Evolutionary conservation across 2,113 vertebrate genomes (phyloP), one percentile per base, ranked within the genome.

Genomic region (Chinchilla lanigera): DNA sequence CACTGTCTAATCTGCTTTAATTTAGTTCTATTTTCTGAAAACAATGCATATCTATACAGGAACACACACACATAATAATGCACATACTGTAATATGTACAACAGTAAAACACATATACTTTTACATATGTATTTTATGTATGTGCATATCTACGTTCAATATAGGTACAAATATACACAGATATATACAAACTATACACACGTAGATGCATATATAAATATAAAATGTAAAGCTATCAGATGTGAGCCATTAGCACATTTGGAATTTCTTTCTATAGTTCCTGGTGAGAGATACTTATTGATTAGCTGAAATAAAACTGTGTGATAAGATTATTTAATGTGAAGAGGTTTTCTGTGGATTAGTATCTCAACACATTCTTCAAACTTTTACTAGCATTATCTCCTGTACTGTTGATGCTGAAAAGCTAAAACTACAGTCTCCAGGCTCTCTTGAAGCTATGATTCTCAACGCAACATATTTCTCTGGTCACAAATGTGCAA

Each of bases 1-100:
- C 24, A 16, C 26, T 0, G 0, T 58, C 33, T 22, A 2, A 2
- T 6, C 44, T 19, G 26, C 38, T 81, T 81, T 69, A 30, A 14
- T 71, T 88, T 35, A 86, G 30, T 60, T 78, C 33, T 28, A 71
- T 71, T 93, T 96, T 88, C 82, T 88, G 50, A 78, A 65, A 87
- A 61, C 9, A 61, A 77, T 7, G 63, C 28, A 73, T 17, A 54
- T 38, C 20, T 44, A 78, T 30, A 71, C 28, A 24, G 73, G 26
- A 26, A 61, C 50, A 14, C 33, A 35, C 16, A 88, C 10, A 65
- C 78, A 38, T 10, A 24, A 28, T 7, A 50, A 16, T n/a, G 17
- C 12, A 93, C 30, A 67, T 52, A n/a, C 9, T 69, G 67, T 38
- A 38, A 69, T 69, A 69, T 38, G 16, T 16, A 38, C 67, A 69